phyloP scores from a whole-genome alignment of 2,113 vertebrate species.

The Sisor rabdophorus region DNA sequence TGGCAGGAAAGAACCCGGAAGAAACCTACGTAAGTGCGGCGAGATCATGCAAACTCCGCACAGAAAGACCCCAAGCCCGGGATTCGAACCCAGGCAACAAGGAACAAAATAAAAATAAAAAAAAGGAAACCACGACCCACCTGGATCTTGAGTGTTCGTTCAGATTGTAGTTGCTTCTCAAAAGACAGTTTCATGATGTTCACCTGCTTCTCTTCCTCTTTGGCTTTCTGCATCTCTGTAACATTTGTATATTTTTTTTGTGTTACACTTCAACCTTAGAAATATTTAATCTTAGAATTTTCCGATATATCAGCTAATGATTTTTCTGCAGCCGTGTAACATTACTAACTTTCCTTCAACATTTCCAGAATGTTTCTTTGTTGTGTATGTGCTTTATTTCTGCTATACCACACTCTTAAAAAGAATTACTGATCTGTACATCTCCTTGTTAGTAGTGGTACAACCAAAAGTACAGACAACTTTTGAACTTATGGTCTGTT shows the following conservation, averaged over 20 bases:
- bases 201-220: conserved; percentile 75
- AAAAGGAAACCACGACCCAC: conserved; percentile 43
- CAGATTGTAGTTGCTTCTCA: conserved; percentile 85
- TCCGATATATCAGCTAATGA: too few relatives aligned
- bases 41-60: too few relatives aligned
- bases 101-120: too few relatives aligned
- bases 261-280: neutral
- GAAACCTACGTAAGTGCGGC: too few relatives aligned
- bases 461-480: too few relatives aligned
- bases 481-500: too few relatives aligned
- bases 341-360: neutral
- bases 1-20: too few relatives aligned
- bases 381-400: neutral
- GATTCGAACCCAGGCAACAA: too few relatives aligned
- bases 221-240: conserved; percentile 77
- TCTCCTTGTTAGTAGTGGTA: too few relatives aligned
- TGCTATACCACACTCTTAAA: neutral
- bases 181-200: conserved; percentile 73
- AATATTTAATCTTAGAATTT: neutral
- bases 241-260: neutral
- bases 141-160: conserved; percentile 94
- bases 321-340: too few relatives aligned
- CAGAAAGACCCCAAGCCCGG: too few relatives aligned
- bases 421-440: neutral
- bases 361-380: neutral